These are phyloP conservation scores for Helicolenus hilgendorfi DNA, from an alignment of 2,797 vertebrate species.

Conservation along the genomic window DNA sequence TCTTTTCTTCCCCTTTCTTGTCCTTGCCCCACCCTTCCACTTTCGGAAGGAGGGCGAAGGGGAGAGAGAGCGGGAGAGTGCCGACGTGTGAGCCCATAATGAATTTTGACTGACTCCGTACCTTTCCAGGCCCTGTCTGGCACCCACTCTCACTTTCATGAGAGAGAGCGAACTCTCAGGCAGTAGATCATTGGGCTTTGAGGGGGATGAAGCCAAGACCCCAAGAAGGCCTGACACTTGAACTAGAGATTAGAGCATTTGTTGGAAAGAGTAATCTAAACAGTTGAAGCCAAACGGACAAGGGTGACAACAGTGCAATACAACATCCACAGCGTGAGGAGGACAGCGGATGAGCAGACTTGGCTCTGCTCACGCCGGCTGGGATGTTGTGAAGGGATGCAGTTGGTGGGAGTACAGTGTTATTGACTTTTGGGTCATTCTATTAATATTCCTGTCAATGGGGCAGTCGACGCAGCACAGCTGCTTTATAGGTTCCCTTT, in stretches of 20 bases:
- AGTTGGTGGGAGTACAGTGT: slow-evolving; percentile 16
- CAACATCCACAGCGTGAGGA: neutral
- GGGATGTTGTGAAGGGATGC: slow-evolving; percentile 18
- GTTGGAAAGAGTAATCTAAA: slow-evolving; percentile 24
- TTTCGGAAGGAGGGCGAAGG: slow-evolving; percentile 3
- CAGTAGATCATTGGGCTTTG: neutral
- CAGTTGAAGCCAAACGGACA: neutral
- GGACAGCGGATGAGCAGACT: neutral
- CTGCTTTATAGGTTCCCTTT: slow-evolving; percentile 25
- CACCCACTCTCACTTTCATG: neutral
- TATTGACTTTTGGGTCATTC: slow-evolving; percentile 51
- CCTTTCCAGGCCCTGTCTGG: slow-evolving; percentile 21
- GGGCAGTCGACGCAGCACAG: slow-evolving; percentile 7
- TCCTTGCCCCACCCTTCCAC: slow-evolving; percentile 40
- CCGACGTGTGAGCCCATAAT: slow-evolving; percentile 24
- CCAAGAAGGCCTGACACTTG: neutral
- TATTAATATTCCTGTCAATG: slow-evolving; percentile 62
- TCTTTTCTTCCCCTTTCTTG: slow-evolving; percentile 53
- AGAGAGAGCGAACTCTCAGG: neutral
- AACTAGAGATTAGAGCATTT: slow-evolving; percentile 2
- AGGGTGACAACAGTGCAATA: slow-evolving; percentile 1
- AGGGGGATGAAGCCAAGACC: neutral
- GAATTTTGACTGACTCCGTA: slow-evolving; percentile 31
- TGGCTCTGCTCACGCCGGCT: neutral
- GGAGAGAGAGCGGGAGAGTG: neutral